phyloP scores from a whole-genome alignment of 2,888 invertebrate genomes.

The Coleophora deauratella region DNA sequence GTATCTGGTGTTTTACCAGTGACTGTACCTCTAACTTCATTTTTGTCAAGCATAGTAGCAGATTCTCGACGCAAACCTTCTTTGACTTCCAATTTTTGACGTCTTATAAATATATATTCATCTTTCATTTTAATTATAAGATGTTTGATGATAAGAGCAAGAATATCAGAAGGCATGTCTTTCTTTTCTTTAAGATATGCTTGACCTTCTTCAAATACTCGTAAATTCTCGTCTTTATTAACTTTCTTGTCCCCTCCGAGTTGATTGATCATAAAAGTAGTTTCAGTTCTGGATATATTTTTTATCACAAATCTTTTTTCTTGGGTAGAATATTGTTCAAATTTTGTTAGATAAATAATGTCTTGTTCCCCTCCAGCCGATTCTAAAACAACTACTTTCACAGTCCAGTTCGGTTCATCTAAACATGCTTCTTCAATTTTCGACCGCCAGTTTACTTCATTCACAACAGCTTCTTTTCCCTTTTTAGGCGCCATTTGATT shows the following conservation, averaged over 20 bases:
- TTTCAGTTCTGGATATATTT: constrained; percentile 62
- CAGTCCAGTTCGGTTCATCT: constrained; percentile 46
- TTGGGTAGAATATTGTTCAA: constrained; percentile 49
- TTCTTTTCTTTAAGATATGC: constrained; percentile 50
- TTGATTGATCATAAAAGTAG: constrained; percentile 64
- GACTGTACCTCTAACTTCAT: constrained; percentile 48
- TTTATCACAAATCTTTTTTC: constrained; percentile 61
- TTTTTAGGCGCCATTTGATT: constrained; percentile 56
- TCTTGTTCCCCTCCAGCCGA: constrained; percentile 60
- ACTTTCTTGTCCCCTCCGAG: constrained; percentile 60
- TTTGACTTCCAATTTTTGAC: constrained; percentile 48
- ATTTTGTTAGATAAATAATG: constrained; percentile 52
- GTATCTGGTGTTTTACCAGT: constrained; percentile 26
- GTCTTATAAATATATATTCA: constrained; percentile 52
- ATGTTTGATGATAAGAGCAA: constrained; percentile 57
- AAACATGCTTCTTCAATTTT: constrained; percentile 40
- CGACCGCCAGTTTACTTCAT: constrained; percentile 42
- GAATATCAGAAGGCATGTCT: constrained; percentile 52
- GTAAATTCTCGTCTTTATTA: constrained; percentile 47
- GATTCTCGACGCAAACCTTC: constrained; percentile 54
- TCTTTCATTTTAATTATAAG: constrained; percentile 61
- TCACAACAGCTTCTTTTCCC: constrained; percentile 27
- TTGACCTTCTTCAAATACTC: constrained; percentile 61
- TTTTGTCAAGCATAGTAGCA: constrained; percentile 43
- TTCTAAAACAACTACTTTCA: constrained; percentile 54